Conservation (phyloP, 2,797 vertebrate genomes). For the Danio albolineatus region DNA sequence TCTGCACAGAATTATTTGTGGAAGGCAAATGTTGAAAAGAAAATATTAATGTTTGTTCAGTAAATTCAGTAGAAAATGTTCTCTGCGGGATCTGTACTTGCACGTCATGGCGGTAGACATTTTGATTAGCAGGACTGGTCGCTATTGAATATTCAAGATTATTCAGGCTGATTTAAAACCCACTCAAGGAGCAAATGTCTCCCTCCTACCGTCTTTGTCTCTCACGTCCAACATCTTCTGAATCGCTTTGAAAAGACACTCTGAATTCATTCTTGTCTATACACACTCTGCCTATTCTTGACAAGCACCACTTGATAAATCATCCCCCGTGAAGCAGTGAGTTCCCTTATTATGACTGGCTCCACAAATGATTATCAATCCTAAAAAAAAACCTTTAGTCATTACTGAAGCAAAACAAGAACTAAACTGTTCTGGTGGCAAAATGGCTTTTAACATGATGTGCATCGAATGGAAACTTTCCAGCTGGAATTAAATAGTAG, state of each 20-base stretch:
- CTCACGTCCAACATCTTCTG: not conserved
- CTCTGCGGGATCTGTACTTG: not conserved
- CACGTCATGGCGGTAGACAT: not conserved
- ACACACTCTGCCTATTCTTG: not conserved
- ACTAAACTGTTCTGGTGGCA: not conserved
- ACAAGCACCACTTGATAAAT: conserved; percentile 18
- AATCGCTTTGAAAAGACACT: not conserved
- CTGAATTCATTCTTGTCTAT: conserved; percentile 11
- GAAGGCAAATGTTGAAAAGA: not conserved
- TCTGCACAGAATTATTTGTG: not conserved
- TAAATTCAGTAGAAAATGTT: not conserved
- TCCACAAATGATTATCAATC: conserved; percentile 12
- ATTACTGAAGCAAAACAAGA: not conserved
- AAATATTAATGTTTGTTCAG: not conserved
- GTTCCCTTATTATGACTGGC: not conserved
- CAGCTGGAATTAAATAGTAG: not conserved
- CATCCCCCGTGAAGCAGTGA: not conserved
- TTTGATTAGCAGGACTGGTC: not conserved
- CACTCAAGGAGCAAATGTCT: conserved; percentile 2
- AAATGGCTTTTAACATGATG: not conserved
- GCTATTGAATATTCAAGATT: not conserved
- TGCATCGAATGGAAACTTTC: not conserved
- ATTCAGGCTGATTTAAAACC: not conserved
- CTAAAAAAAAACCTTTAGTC: not conserved
- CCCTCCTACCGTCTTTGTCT: conserved; percentile 1